A percentile compares a stretch with the other conserved stretches of the same genome.
Evolutionary conservation across 2,888 invertebrate species (phyloP).

Genomic region (Caenorhabditis sp.): DNA sequence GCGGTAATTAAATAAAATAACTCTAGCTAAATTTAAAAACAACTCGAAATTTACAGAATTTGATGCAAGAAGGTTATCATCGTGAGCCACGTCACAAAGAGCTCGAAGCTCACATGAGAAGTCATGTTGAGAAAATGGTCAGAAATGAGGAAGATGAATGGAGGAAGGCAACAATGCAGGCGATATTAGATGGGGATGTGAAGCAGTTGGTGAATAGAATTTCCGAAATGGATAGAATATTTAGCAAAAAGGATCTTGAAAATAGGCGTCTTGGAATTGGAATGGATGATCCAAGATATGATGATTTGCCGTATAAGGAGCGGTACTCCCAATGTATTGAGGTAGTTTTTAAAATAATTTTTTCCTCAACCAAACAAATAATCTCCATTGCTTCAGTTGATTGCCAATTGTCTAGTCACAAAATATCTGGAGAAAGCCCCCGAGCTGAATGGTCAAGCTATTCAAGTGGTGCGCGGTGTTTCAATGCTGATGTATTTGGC

Average conservation of each 20-base stretch:
- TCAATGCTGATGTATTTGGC: slow-evolving; percentile 18
- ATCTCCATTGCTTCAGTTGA: neutral
- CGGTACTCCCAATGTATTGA: neutral
- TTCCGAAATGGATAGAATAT: slow-evolving; percentile 23
- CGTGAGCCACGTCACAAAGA: neutral
- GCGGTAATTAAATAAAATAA: neutral
- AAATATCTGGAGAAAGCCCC: slow-evolving; percentile 1
- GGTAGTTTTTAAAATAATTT: neutral
- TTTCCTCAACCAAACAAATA: neutral
- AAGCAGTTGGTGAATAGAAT: slow-evolving; percentile 11
- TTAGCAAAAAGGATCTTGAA: slow-evolving; percentile 1
- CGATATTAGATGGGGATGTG: slow-evolving; percentile 2
- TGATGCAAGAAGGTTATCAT: neutral
- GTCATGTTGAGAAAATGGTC: slow-evolving; percentile 6
- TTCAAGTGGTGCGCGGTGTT: neutral
- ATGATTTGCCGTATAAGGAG: neutral
- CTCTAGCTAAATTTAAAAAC: too few species aligned
- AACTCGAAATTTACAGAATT: neutral
- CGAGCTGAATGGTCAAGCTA: neutral
- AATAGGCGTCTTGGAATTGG: neutral
- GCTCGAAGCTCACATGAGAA: neutral
- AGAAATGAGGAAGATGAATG: neutral
- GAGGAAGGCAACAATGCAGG: neutral
- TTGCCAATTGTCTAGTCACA: neutral
- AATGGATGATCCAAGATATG: neutral